phyloP scores from a whole-genome alignment of 2,113 vertebrate species.

The Australoheros scitulus region DNA sequence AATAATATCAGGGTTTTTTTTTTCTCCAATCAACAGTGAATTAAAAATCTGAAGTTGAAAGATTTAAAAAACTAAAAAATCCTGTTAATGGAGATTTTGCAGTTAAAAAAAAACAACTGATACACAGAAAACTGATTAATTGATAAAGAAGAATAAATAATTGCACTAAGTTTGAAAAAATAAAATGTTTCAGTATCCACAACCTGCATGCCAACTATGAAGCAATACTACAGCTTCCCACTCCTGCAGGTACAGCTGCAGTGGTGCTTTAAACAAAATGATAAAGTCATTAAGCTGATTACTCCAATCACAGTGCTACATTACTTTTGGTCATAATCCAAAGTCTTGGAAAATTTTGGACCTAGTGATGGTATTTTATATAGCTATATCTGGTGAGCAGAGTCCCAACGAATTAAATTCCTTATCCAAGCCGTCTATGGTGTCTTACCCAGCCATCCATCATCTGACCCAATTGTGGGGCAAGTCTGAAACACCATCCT shows the following conservation, averaged over 20 bases:
- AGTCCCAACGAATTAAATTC: not conserved
- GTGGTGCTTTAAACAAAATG: not conserved
- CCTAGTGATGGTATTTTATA: not conserved
- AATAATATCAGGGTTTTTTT: too few relatives aligned
- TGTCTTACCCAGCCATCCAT: not conserved
- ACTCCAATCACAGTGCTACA: too few relatives aligned
- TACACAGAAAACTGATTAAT: not conserved
- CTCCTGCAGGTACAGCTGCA: not conserved
- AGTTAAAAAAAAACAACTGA: too few relatives aligned
- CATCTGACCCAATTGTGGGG: too few relatives aligned
- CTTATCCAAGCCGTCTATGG: not conserved
- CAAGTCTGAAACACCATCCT: too few relatives aligned
- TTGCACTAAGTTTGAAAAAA: not conserved
- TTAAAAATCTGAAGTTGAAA: too few relatives aligned
- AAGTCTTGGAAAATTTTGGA: too few relatives aligned
- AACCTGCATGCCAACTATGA: not conserved
- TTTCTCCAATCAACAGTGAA: too few relatives aligned
- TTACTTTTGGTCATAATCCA: too few relatives aligned
- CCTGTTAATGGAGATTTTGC: too few relatives aligned
- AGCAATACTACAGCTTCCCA: not conserved
- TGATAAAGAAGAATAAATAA: not conserved
- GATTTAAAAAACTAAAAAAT: too few relatives aligned
- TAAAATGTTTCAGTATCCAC: not conserved
- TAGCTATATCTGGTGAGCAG: not conserved
- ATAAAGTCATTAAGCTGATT: not conserved